Evolutionary conservation across 2,113 vertebrate genomes (phyloP), one percentile per base, ranked within the genome.

Genomic region (Tragelaphus imberbis): DNA sequence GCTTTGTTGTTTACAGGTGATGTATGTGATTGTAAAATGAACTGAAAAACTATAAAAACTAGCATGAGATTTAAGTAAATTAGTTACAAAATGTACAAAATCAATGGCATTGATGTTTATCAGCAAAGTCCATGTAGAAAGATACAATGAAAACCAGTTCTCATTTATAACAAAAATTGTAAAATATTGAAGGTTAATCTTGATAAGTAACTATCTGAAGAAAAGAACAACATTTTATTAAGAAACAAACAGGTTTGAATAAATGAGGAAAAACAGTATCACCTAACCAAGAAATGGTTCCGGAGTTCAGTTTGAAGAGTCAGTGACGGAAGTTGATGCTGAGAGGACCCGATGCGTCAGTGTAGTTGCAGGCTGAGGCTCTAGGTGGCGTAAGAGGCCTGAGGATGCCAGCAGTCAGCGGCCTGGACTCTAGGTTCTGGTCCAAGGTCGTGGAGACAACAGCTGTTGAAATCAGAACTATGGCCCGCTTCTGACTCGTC

Each of bases 371-470:
- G 65, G 47, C 77, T 10, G 58, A 81, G 89, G 16, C 91, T 77
- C 2, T 81, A 80, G 95, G 95, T 65, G 92, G 94, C 91, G 3
- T 3, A 11, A 93, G 91, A 95, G 65, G 65, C 96, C 13, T 11
- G 51, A 7, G 65, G 53, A 36, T 55, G 90, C 47, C 4, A 13
- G 14, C 3, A 2, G 28, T 15, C 4, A 2, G 2, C 0, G 0
- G 13, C 58, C 63, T 33, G 65, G 47, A 4, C 49, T 15, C 3
- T 23, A 25, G 75, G 94, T 28, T 12, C 58, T 90, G 86, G 75
- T 47, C 79, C 21, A 9, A 14, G 51, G 65, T 28, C 13, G 2
- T 0, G 2, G 1, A 25, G 49, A 47, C 21, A 1, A 1, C 7
- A 16, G 30, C 56, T 13, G 3, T 6, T 56, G 79, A 85, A 19